These are phyloP conservation scores for Myotis brandtii DNA, from an alignment of 2,113 vertebrate species.

Conservation along the genomic window DNA sequence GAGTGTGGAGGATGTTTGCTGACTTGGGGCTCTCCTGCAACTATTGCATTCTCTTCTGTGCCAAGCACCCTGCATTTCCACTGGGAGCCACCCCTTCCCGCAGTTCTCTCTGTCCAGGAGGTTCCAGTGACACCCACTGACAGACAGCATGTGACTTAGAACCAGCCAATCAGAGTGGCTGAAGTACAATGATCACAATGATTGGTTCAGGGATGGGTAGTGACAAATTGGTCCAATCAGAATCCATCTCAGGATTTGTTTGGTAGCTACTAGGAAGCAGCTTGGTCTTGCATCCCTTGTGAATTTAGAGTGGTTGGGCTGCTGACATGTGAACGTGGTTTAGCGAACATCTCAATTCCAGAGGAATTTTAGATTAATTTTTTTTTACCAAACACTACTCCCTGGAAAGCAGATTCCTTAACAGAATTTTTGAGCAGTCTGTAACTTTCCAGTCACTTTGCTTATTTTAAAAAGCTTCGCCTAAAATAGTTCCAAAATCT, in stretches of 20 bases:
- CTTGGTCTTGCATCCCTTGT: background rate
- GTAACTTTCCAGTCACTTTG: background rate
- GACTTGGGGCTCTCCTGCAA: background rate
- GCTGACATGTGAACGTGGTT: background rate
- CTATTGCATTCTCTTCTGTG: background rate
- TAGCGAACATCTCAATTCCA: background rate
- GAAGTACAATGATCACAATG: too few species aligned
- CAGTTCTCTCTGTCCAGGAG: background rate
- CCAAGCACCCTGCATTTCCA: background rate
- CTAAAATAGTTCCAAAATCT: background rate
- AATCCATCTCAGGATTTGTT: background rate
- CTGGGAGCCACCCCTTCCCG: rapidly evolving
- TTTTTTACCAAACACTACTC: background rate
- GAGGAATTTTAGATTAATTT: background rate
- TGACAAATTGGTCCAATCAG: background rate
- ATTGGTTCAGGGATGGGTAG: background rate
- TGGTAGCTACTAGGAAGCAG: background rate
- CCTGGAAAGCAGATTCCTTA: background rate
- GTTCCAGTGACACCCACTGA: background rate
- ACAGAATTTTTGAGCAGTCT: background rate
- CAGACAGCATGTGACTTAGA: background rate
- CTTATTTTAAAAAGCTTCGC: slow-evolving; percentile 22
- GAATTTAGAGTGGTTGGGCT: background rate
- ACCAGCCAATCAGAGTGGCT: background rate
- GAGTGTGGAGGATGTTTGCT: background rate